Base-by-base conservation (phyloP, 2,888 invertebrate genomes). In the Blastobasis lacticolella region DNA sequence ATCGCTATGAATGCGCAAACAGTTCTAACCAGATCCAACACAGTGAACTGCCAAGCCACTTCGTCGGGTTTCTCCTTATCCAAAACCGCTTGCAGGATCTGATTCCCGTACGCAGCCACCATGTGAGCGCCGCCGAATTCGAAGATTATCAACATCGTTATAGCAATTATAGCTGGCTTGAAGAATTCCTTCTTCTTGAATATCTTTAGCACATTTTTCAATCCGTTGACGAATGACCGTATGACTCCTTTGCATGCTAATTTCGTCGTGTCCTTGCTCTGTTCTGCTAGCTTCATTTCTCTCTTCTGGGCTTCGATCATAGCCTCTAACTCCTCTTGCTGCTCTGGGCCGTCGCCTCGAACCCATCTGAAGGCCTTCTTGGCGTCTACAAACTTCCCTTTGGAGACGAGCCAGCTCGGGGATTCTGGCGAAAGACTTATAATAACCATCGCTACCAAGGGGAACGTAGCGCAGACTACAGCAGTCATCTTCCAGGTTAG, bases 401-500 rank as follows among this genome's bases (percentile, higher is more conserved):
- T 91, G 0, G 91, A 89, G 0, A 91, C 85, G 50, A 94, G 69
- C 93, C 93, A 94, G 53, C 89, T 85, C 0, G 93, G 91, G 0
- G 93, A 91, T 75, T 94, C 94, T 0, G 92, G 92, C 0, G 88
- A 88, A 4, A 88, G 56, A 45, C 79, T 78, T 7, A 87, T 87
- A 2, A 88, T 81, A 0, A 68, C 76, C 67, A 92, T 81, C 48
- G 64, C 87, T 75, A 66, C 80, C 0, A 90, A 51, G 2, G 91
- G 90, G 45, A 90, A 81, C 44, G 80, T 53, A 0, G 88, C 80
- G 55, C 90, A 90, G 0, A 91, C 80, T 0, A 88, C 74, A 0
- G 92, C 91, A 0, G 91, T 90, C 49, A 81, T 76, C 60, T 90
- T 83, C 92, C 92, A 92, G 4, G 88, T 75, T 4, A 91, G 68